phyloP scores from a whole-genome alignment of 2,113 vertebrate genomes.

The Fregetta grallaria region DNA sequence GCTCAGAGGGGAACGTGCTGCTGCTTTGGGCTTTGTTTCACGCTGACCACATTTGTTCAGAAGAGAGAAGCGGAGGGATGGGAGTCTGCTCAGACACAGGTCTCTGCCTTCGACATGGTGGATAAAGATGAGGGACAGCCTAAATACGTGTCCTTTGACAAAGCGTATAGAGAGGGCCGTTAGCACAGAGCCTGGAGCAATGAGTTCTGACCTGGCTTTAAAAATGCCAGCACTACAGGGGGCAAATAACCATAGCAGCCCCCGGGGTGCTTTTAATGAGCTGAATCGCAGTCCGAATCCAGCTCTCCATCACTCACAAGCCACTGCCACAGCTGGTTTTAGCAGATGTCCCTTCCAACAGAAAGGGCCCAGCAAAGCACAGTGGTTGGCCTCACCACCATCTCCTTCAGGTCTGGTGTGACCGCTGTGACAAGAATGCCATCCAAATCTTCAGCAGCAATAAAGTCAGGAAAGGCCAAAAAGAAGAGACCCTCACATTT shows the following conservation, averaged over 20 bases:
- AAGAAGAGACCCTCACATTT: not conserved
- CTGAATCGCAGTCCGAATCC: conserved; percentile 10
- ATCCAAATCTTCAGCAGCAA: not conserved
- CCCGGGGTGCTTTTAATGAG: conserved; percentile 57
- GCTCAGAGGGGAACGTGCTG: conserved; percentile 31
- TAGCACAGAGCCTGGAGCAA: conserved; percentile 31
- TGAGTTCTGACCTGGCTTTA: conserved; percentile 53
- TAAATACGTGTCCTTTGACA: conserved; percentile 36
- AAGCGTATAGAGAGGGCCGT: not conserved
- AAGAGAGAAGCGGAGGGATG: not conserved
- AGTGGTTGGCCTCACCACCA: not conserved
- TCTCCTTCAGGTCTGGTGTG: not conserved
- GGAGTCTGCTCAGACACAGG: conserved; percentile 31
- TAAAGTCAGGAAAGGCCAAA: not conserved
- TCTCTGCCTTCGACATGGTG: conserved; percentile 39
- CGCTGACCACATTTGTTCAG: conserved; percentile 60
- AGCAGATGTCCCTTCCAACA: conserved; percentile 16
- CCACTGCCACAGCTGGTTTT: conserved; percentile 17
- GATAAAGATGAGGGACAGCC: conserved; percentile 58
- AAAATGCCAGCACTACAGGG: conserved; percentile 60
- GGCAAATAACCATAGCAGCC: conserved; percentile 57
- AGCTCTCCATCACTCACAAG: conserved; percentile 30
- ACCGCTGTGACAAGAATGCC: not conserved
- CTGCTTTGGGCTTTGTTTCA: conserved; percentile 54
- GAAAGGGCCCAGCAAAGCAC: not conserved